Evolutionary conservation across 2,888 invertebrate genomes (phyloP), one percentile per base, ranked within the genome.

Genomic region (Mellilla xanthometata): DNA sequence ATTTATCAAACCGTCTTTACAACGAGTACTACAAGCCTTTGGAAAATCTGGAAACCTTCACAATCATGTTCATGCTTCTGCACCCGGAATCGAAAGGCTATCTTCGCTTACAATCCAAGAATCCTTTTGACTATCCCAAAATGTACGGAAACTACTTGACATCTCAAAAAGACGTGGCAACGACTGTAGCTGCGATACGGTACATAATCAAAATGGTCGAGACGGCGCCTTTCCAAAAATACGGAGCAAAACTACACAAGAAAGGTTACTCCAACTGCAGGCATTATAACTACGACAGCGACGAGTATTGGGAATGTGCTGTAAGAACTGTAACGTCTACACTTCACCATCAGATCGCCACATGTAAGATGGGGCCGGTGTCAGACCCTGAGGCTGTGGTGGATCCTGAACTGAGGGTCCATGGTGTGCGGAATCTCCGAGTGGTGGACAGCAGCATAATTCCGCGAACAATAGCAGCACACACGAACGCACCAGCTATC

Each of bases 111-210:
- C 85, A 91, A 49, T 92, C 93, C 0, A 81, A 67, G 3, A 91
- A 95, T 76, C 95, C 95, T 0, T 84, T 91, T 42, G 91, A 92
- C 9, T 87, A 91, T 42, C 95, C 95, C 0, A 78, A 91, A 19
- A 90, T 96, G 44, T 92, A 94, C 60, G 94, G 95, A 0, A 94
- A 95, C 73, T 95, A 95, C 66, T 90, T 95, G 53, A 86, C 91
- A 1, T 87, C 93, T 34, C 86, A 86, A 4, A 76, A 90, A 41
- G 95, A 95, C 56, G 68, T 92, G 0, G 85, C 85, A 12, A 88
- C 91, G 0, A 72, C 93, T 59, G 71, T 93, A 31, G 92, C 93
- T 46, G 93, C 92, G 3, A 91, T 92, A 56, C 62, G 78, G 39
- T 91, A 93, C 51, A 85, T 92, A 6, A 76, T 91, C 24, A 87